Percentiles rank a stretch among this genome's conserved stretches.
Conservation (phyloP, 2,888 invertebrate genomes). For the Seladonia tumulorum region DNA sequence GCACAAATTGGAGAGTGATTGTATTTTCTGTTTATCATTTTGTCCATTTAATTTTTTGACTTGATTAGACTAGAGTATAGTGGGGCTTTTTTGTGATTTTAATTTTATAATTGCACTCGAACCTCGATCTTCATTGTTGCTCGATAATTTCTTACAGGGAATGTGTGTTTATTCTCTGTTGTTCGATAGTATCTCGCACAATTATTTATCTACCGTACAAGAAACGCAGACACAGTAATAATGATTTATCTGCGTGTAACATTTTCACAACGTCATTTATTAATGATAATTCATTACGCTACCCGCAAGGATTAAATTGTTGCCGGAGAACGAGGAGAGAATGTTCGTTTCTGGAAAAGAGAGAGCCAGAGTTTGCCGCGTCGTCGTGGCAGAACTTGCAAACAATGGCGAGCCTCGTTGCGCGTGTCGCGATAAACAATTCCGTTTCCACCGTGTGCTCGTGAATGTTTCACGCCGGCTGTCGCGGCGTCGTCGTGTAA, state of each 20-base stretch:
- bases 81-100: no score
- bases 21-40: no score
- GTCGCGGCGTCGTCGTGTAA: constrained; percentile 17
- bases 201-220: not conserved
- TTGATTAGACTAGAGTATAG: no score
- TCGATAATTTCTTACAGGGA: not conserved
- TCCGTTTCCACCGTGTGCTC: constrained; percentile 55
- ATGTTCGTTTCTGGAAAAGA: not conserved
- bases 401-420: constrained; percentile 37
- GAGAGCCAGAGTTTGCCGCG: not conserved
- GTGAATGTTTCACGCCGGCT: constrained; percentile 44
- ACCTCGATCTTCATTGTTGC: no score
- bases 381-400: not conserved
- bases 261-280: not conserved
- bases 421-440: constrained; percentile 56
- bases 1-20: not conserved
- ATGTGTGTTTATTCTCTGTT: no score
- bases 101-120: no score
- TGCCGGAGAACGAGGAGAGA: not conserved
- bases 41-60: no score
- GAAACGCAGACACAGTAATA: not conserved
- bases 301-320: not conserved
- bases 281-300: not conserved
- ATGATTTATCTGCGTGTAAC: not conserved
- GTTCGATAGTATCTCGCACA: no score